phyloP scores from a whole-genome alignment of 2,888 invertebrate species.

The Eristalinus aeneus region DNA sequence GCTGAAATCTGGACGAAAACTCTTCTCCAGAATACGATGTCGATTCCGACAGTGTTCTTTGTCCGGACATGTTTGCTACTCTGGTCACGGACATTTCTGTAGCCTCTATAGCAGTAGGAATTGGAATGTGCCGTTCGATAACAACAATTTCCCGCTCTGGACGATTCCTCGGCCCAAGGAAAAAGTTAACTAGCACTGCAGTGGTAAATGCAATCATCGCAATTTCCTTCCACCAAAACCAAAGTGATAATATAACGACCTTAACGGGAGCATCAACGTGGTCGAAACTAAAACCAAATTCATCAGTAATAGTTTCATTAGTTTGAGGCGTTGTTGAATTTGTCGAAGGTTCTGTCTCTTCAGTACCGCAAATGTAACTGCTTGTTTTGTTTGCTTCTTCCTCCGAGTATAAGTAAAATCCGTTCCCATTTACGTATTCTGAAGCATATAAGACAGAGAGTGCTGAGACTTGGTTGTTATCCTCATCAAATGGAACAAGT shows the following conservation, averaged over 20 bases:
- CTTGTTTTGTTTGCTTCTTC: conserved; percentile 73
- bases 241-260: conserved; percentile 87
- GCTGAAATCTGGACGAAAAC: conserved; percentile 86
- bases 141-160: conserved; percentile 78
- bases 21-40: conserved; percentile 75
- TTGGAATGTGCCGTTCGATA: conserved; percentile 79
- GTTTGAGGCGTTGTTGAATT: conserved; percentile 14
- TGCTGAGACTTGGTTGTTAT: conserved; percentile 83
- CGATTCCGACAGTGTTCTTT: conserved; percentile 75
- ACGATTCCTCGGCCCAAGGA: conserved; percentile 82
- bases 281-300: conserved; percentile 78
- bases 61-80: conserved; percentile 63
- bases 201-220: conserved; percentile 88
- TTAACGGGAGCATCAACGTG: conserved; percentile 85
- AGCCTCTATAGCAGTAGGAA: conserved; percentile 79
- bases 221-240: conserved; percentile 94
- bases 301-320: conserved; percentile 72
- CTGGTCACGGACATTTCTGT: conserved; percentile 76
- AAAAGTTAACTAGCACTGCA: conserved; percentile 86
- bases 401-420: conserved; percentile 88
- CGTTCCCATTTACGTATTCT: conserved; percentile 88
- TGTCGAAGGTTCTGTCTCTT: background rate
- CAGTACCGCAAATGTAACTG: conserved; percentile 42
- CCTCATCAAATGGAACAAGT: conserved; percentile 78
- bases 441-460: conserved; percentile 88